Evolutionary conservation across 1,140 invertebrate genomes (phyloP).

Genomic region (Philotrypesis tridentata): DNA sequence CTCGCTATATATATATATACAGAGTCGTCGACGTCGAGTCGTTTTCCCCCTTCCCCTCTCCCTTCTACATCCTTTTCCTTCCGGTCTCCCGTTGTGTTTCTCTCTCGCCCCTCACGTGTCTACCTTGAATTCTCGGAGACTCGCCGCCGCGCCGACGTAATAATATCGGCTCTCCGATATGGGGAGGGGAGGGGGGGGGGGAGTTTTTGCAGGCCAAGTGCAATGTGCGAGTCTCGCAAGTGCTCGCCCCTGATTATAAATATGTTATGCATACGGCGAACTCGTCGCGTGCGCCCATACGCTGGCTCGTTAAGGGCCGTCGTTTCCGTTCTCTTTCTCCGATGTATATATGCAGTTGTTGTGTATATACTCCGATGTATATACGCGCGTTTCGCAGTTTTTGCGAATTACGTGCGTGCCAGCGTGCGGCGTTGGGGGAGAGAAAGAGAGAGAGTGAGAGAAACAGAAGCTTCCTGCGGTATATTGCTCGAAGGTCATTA

Average conservation of each 20-base stretch:
- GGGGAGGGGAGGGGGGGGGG: too few species aligned
- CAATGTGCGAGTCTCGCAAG: neutral
- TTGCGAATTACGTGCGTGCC: neutral
- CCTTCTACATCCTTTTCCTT: neutral
- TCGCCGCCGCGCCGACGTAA: neutral
- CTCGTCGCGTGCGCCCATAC: neutral
- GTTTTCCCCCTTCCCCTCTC: neutral
- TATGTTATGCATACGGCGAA: neutral
- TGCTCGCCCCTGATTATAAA: neutral
- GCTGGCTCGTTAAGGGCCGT: neutral
- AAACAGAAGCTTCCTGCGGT: too few species aligned
- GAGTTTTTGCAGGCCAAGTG: neutral
- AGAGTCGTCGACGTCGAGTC: too few species aligned
- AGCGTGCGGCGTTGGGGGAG: neutral
- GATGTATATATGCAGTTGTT: too few species aligned
- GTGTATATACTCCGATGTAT: too few species aligned
- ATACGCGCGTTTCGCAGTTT: too few species aligned
- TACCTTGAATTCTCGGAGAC: neutral
- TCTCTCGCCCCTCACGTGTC: neutral
- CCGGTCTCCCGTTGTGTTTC: neutral
- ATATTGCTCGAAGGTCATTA: neutral
- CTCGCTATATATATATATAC: too few species aligned
- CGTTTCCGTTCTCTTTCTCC: neutral
- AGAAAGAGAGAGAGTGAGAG: too few species aligned
- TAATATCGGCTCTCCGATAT: neutral